These are phyloP conservation scores for Ictalurus furcatus DNA, from an alignment of 2,113 vertebrate species.

Conservation along the genomic window DNA sequence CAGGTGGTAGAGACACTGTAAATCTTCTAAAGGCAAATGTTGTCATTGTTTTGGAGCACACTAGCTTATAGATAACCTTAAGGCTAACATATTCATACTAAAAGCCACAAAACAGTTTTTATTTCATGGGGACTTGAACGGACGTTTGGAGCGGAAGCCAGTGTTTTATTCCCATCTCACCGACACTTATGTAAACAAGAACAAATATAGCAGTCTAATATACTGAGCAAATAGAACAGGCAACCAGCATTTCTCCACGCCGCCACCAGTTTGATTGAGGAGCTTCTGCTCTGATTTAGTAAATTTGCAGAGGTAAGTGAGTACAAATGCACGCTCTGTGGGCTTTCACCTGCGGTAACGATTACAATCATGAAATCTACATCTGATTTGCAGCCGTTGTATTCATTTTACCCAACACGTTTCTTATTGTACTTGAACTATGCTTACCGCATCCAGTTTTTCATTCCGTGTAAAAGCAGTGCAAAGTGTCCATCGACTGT, in stretches of 20 bases:
- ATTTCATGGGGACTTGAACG: too few relatives aligned
- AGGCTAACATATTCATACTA: too few relatives aligned
- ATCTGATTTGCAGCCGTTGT: background rate
- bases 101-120: too few relatives aligned
- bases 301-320: background rate
- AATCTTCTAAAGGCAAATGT: too few relatives aligned
- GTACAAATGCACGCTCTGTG: background rate
- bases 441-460: background rate
- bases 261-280: background rate
- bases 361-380: background rate
- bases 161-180: background rate
- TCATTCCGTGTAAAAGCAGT: background rate
- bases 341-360: background rate
- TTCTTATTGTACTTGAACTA: background rate
- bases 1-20: too few relatives aligned
- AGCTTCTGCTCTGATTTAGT: background rate
- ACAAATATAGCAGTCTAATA: background rate
- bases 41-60: too few relatives aligned
- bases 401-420: background rate
- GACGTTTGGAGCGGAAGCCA: background rate
- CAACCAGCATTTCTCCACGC: background rate
- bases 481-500: background rate
- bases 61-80: too few relatives aligned
- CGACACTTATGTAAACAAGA: background rate
- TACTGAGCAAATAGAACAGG: background rate